Conservation (phyloP, 2,888 invertebrate genomes). For the Pyrrhosoma nymphula region DNA sequence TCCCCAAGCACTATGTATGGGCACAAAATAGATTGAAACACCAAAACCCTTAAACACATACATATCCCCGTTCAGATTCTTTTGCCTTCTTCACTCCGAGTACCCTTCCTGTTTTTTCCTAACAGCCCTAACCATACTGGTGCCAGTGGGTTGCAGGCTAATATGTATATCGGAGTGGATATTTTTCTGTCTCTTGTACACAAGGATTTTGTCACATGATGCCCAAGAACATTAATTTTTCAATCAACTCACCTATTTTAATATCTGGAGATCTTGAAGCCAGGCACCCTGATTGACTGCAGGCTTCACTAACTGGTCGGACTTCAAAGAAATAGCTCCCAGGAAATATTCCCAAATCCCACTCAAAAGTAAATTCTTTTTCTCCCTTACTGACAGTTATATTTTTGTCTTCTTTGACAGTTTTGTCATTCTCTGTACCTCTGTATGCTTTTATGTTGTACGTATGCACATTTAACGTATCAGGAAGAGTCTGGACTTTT, state of each 20-base stretch:
- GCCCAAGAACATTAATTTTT: no score
- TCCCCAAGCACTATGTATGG: no score
- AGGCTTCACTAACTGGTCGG: not conserved
- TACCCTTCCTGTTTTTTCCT: no score
- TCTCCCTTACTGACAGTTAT: not conserved
- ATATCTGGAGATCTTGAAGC: conserved; percentile 32
- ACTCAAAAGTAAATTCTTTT: not conserved
- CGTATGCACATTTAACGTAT: not conserved
- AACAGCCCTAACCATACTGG: no score
- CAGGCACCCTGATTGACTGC: not conserved
- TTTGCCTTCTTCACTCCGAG: no score
- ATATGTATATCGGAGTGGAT: not conserved
- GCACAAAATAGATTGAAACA: no score
- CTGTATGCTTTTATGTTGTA: conserved; percentile 35
- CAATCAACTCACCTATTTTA: not conserved
- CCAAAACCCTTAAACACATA: no score
- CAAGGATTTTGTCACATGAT: no score
- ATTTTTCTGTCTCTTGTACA: no score
- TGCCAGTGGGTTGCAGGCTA: no score
- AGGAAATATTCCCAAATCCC: conserved; percentile 53
- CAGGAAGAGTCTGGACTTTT: conserved; percentile 16
- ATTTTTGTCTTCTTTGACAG: not conserved
- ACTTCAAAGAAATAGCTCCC: conserved; percentile 51
- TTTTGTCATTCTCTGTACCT: not conserved
- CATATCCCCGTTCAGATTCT: no score